Base-by-base conservation (phyloP, 2,888 invertebrate species). In the Hirtodrosophila trivittata region DNA sequence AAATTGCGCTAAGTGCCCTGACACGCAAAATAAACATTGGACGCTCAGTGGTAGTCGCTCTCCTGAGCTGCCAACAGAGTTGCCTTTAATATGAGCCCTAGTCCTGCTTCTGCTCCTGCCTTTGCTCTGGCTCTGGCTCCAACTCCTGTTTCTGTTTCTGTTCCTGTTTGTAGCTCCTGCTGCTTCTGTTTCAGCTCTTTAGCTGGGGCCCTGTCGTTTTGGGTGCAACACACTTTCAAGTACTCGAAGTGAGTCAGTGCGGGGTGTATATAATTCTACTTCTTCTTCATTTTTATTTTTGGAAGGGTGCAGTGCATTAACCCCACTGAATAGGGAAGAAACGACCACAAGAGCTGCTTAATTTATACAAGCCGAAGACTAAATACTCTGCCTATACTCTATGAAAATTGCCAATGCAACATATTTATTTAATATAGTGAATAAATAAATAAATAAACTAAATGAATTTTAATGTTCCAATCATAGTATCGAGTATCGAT, bases 1-100 rank as follows among this genome's bases (percentile, higher is more conserved):
- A 80, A 83, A 77, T 77, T 77, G 73, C 70, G 59, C 70, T 66
- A 80, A 80, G 80, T 80, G 84, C 69, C 64, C 63, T 58, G 65
- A 65, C 75, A 84, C 84, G 84, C 84, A 81, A 81, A 73, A 81
- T 77, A 84, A 84, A 84, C 77, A 84, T 77, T 83, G 66, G 63
- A 12, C 14, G 26, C 50, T 39, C 41, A 33, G 14, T 10, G 13
- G 25, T 33, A 33, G 45, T 33, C 25, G 21, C 39, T 21, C 3
- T 33, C 16, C 41, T 37, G 32, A 28, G 39, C 58, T 42, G 38
- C n/a, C n/a, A n/a, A n/a, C n/a, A n/a, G n/a, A n/a, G n/a, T 28
- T 32, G 18, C 57, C 59, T 69, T 68, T 59, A 68, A 68, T 68
- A 39, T 50, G 49, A 43, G 47, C 54, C 62, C 50, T 59, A 21